Percentiles rank a stretch among this genome's conserved stretches.
phyloP scores from a whole-genome alignment of 2,888 invertebrate genomes.

The Yponomeuta evonymella region DNA sequence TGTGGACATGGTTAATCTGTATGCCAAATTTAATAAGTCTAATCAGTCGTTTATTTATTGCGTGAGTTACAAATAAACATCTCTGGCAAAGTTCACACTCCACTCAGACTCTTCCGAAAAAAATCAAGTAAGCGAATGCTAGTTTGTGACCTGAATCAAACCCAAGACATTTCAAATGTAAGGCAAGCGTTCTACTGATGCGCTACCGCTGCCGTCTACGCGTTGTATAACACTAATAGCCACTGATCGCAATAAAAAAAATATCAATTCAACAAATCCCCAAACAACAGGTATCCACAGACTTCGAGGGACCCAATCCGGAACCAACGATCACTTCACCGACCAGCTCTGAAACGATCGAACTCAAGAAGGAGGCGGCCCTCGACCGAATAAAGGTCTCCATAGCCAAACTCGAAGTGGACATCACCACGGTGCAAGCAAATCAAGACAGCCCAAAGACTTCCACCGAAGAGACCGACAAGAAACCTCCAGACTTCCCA shows the following conservation, averaged over 20 bases:
- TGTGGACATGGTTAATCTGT: background rate
- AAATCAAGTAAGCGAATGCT: no score
- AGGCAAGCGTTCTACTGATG: no score
- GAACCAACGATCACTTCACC: background rate
- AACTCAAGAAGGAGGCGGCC: conserved; percentile 36
- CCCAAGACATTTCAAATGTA: no score
- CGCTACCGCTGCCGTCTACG: no score
- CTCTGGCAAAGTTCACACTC: no score
- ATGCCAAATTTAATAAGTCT: no score
- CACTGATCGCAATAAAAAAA: no score
- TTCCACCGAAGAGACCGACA: background rate
- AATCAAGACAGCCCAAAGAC: conserved; percentile 27
- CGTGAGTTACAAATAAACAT: no score
- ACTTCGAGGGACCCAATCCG: background rate
- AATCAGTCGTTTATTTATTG: no score
- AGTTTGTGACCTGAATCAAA: no score
- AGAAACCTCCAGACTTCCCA: background rate
- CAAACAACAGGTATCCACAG: background rate
- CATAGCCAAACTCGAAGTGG: conserved; percentile 60
- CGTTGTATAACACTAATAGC: no score
- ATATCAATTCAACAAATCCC: background rate
- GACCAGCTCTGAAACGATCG: background rate
- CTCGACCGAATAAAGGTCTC: conserved; percentile 62
- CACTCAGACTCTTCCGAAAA: no score
- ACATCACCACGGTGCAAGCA: conserved; percentile 22